phyloP scores from a whole-genome alignment of 2,113 vertebrate species.

The Epinephelus moara region DNA sequence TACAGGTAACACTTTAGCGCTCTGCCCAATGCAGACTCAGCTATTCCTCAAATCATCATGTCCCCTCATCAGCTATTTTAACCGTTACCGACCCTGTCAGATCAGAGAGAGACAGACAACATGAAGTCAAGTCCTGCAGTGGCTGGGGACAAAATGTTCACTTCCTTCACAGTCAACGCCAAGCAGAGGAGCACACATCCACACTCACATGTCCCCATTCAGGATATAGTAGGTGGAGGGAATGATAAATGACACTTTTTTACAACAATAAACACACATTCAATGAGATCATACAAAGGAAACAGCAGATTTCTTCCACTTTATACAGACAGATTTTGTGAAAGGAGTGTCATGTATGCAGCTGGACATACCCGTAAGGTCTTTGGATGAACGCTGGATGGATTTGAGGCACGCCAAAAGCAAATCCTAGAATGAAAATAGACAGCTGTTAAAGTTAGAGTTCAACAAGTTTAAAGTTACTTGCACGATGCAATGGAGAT shows the following conservation, averaged over 20 bases:
- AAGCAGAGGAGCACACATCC: constrained; percentile 66
- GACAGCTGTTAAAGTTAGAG: background rate
- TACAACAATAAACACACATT: constrained; percentile 43
- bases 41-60: constrained; percentile 97
- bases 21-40: constrained; percentile 96
- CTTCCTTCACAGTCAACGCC: constrained; percentile 78
- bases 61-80: constrained; percentile 94
- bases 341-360: background rate
- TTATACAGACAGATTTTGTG: constrained; percentile 25
- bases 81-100: constrained; percentile 98
- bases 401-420: constrained; percentile 96
- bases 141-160: constrained; percentile 62
- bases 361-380: constrained; percentile 92
- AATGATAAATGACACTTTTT: constrained; percentile 48
- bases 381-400: constrained; percentile 97
- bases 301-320: background rate
- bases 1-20: constrained; percentile 94
- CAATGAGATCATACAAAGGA: background rate
- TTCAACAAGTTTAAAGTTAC: background rate
- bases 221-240: constrained; percentile 50
- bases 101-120: constrained; percentile 98
- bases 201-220: constrained; percentile 75
- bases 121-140: constrained; percentile 90
- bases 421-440: constrained; percentile 89
- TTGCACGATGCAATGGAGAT: background rate